A percentile compares a stretch with the other conserved stretches of the same genome.
phyloP scores from a whole-genome alignment of 2,113 vertebrate species.

The Erythrocercus mccallii region DNA sequence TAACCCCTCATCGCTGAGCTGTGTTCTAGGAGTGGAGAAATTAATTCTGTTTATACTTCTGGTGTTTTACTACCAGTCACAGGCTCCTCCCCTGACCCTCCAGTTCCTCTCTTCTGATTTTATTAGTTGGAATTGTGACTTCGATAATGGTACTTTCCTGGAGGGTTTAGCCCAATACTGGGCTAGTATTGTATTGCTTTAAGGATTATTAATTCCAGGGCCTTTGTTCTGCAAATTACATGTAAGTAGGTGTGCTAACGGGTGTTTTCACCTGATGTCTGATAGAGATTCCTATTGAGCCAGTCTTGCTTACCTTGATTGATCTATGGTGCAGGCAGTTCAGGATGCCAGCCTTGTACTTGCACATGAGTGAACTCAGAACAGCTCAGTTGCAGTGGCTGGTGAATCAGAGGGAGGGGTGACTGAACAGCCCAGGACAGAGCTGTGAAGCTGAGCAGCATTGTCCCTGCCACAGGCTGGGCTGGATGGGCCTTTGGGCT shows the following conservation, averaged over 20 bases:
- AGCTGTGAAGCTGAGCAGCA: neutral
- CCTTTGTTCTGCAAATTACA: neutral
- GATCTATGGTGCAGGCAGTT: neutral
- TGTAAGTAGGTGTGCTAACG: neutral
- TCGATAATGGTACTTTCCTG: neutral
- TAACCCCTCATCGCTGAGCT: neutral
- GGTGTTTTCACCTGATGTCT: neutral
- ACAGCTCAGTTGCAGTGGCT: fast-evolving
- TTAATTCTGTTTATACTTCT: neutral
- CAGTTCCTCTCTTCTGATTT: neutral
- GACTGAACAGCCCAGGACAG: neutral
- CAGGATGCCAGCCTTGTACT: neutral
- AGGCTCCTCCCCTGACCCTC: neutral
- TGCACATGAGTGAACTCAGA: neutral
- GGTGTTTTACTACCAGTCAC: neutral
- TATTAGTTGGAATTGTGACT: neutral
- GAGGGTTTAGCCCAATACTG: neutral
- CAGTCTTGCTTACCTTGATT: neutral
- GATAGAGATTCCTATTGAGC: neutral
- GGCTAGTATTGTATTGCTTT: neutral
- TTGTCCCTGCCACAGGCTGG: neutral
- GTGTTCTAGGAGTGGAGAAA: neutral
- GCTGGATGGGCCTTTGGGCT: neutral
- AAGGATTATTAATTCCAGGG: neutral
- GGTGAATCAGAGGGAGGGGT: neutral